A percentile compares a stretch with the other conserved stretches of the same genome.
These are phyloP conservation scores for Ctena decussata DNA, from an alignment of 2,888 invertebrate genomes.

Conservation along the genomic window DNA sequence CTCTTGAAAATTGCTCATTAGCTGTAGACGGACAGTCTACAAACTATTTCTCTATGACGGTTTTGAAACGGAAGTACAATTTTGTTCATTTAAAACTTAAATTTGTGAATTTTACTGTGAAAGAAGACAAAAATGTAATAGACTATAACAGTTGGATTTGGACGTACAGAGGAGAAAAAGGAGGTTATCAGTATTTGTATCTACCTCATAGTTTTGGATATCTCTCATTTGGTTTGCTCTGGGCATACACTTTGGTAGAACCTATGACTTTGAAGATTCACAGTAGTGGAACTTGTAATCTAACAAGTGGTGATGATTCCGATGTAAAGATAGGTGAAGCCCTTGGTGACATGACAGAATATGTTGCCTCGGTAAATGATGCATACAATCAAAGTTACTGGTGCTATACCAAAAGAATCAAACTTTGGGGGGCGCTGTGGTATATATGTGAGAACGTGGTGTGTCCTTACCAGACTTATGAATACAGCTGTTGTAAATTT, in stretches of 20 bases:
- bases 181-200: constrained; percentile 41
- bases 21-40: neutral
- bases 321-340: constrained; percentile 41
- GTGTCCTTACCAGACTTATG: constrained; percentile 51
- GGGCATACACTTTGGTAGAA: constrained; percentile 10
- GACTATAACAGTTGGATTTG: constrained; percentile 42
- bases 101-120: constrained; percentile 12
- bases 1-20: neutral
- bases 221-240: constrained; percentile 49
- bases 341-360: constrained; percentile 31
- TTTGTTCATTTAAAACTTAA: constrained; percentile 35
- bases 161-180: constrained; percentile 49
- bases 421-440: constrained; percentile 9
- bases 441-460: constrained; percentile 34
- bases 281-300: constrained; percentile 24
- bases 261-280: neutral
- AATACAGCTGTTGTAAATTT: constrained; percentile 48
- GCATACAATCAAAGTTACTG: constrained; percentile 50
- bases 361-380: constrained; percentile 26
- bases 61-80: constrained; percentile 26
- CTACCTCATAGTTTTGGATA: constrained; percentile 50
- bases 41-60: constrained; percentile 9
- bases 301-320: constrained; percentile 24
- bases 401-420: constrained; percentile 36
- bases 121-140: constrained; percentile 30